A percentile compares a stretch with the other conserved stretches of the same genome.
These are phyloP conservation scores for Ctenoplectra terminalis DNA, from an alignment of 1,140 invertebrate species.

Conservation along the genomic window DNA sequence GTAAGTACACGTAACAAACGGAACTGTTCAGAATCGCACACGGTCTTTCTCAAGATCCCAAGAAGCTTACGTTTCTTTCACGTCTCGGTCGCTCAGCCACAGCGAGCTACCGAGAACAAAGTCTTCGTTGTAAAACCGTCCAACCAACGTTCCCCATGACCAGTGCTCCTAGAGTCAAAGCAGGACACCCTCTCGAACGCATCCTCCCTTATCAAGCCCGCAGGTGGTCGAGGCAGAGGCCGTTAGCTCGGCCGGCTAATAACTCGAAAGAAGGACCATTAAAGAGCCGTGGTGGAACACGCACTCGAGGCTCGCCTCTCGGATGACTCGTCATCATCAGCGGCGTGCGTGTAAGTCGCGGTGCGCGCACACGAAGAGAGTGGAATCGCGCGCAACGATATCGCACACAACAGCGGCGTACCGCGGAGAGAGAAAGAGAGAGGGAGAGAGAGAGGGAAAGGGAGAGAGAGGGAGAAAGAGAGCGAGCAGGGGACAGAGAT, in stretches of 20 bases:
- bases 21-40: neutral
- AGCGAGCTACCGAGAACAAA: neutral
- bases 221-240: constrained; percentile 40
- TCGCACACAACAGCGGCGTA: constrained; percentile 21
- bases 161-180: neutral
- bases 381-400: constrained; percentile 44
- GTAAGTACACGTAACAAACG: neutral
- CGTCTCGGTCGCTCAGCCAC: neutral
- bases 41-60: neutral
- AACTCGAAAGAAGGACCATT: constrained; percentile 42
- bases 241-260: constrained; percentile 33
- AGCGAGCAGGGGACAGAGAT: constrained; percentile 29
- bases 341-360: constrained; percentile 17
- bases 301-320: constrained; percentile 15
- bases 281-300: constrained; percentile 11
- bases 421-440: neutral
- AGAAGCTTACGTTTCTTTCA: neutral
- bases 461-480: constrained; percentile 1
- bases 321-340: constrained; percentile 41
- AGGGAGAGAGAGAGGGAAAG: constrained; percentile 19
- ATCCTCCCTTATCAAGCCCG: constrained; percentile 39
- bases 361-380: constrained; percentile 11
- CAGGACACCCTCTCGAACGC: neutral
- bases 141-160: neutral
- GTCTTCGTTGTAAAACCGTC: neutral